Evolutionary conservation across 2,113 vertebrate genomes (phyloP), one percentile per base, ranked within the genome.

Genomic region (Coracopsis vasa): DNA sequence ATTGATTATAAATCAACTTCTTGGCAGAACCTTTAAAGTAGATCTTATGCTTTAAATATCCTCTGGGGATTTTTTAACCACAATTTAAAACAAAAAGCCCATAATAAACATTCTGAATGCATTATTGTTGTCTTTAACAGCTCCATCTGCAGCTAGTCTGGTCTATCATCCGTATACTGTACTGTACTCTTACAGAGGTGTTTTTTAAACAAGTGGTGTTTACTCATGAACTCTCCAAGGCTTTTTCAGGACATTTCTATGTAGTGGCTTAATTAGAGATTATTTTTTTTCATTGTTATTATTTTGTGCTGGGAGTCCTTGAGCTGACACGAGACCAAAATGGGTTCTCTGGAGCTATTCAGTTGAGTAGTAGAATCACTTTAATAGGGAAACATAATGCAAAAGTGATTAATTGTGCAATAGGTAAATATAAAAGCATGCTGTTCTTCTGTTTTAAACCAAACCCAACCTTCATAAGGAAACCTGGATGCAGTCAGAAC

Each of bases 121-220:
- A 41, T 97, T 80, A 53, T 77, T 83, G 58, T 92, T 95, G 42
- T 90, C 67, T 88, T 35, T 86, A 91, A 78, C 82, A 75, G 79
- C 91, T 97, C 94, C 79, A 86, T 83, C 75, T 95, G 90, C 95
- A 96, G 86, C 77, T 94, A 48, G 65, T 95, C 71, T 93, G 60
- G 69, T 96, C 45, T 97, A 73, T 94, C 33, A 81, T 95, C 67
- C 86, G n/a, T 95, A 84, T 94, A 44, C 71, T 95, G 67, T 95
- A 88, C 67, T 95, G 65, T 95, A 95, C 28, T 94, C 37, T 80
- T 95, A 95, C 90, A 96, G 91, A 80, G 31, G 28, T 93, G 29
- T 62, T 92, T 95, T 97, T 95, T 92, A 96, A 95, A 91, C 58
- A 65, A 75, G 11, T 93, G 65, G 69, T 94, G 83, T 93, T 96